Evolutionary conservation across 2,888 invertebrate species (phyloP).

Genomic region (Drosophila nigricruria): DNA sequence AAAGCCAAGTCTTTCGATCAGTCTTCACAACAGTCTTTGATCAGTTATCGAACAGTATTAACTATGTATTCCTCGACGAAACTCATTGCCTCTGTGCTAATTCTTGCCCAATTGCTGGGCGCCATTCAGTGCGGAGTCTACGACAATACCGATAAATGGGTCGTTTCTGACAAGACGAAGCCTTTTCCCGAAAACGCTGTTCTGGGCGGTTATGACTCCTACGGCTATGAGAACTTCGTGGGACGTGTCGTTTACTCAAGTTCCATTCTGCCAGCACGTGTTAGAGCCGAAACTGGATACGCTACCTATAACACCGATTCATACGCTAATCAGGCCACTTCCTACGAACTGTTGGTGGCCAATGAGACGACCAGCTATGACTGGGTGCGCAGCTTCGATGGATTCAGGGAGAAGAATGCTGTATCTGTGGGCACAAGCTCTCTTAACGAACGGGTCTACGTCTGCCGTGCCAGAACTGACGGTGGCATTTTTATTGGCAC

Average conservation of each 20-base stretch:
- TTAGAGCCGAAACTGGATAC: slow-evolving; percentile 45
- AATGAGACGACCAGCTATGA: slow-evolving; percentile 38
- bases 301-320: slow-evolving; percentile 31
- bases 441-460: slow-evolving; percentile 46
- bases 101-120: slow-evolving; percentile 45
- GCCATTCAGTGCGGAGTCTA: slow-evolving; percentile 43
- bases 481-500: slow-evolving; percentile 42
- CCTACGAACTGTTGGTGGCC: slow-evolving; percentile 38
- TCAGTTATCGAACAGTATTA: slow-evolving; percentile 11
- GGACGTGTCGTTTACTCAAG: slow-evolving; percentile 33
- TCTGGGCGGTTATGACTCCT: slow-evolving; percentile 48
- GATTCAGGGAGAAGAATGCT: slow-evolving; percentile 36
- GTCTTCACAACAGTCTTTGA: slow-evolving; percentile 3
- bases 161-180: slow-evolving; percentile 8
- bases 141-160: slow-evolving; percentile 47
- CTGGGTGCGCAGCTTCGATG: slow-evolving; percentile 57
- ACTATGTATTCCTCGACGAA: slow-evolving; percentile 42
- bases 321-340: not conserved
- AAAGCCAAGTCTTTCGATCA: not conserved
- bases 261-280: slow-evolving; percentile 47
- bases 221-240: slow-evolving; percentile 59
- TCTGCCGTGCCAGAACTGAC: slow-evolving; percentile 47
- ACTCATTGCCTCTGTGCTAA: slow-evolving; percentile 19
- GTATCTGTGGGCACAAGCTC: slow-evolving; percentile 52
- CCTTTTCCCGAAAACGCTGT: slow-evolving; percentile 46